These are phyloP conservation scores for Hypothenemus hampei DNA, from an alignment of 1,140 invertebrate genomes.

Conservation along the genomic window DNA sequence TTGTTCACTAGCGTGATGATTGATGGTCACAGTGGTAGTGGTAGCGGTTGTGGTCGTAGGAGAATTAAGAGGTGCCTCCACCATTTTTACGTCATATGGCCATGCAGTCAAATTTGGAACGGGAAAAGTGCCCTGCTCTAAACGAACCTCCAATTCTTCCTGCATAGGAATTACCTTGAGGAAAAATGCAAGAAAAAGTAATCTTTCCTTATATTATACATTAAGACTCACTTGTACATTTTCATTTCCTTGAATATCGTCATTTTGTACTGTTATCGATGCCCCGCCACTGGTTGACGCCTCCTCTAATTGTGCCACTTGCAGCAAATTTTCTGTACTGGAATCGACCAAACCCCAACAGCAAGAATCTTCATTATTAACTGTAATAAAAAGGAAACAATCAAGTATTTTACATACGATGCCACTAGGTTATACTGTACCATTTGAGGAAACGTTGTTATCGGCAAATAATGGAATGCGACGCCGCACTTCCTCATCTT, in stretches of 20 bases:
- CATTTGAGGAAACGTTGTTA: too few relatives aligned
- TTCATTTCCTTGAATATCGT: conserved; percentile 11
- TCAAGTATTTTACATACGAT: too few relatives aligned
- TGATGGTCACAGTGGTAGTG: too few relatives aligned
- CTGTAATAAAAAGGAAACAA: conserved; percentile 28
- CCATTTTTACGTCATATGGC: conserved; percentile 44
- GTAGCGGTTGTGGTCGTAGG: too few relatives aligned
- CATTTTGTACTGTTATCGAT: conserved; percentile 3
- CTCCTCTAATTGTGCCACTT: conserved; percentile 43
- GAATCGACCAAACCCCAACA: conserved; percentile 48
- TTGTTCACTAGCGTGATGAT: too few relatives aligned
- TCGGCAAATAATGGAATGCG: too few relatives aligned
- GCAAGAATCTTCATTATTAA: conserved; percentile 41
- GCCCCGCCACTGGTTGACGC: conserved; percentile 35
- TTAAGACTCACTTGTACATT: conserved; percentile 19
- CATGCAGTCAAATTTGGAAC: conserved; percentile 44
- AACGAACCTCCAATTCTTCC: conserved; percentile 50
- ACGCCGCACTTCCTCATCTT: too few relatives aligned
- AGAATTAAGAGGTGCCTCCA: conserved; percentile 37
- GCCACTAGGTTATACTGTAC: too few relatives aligned
- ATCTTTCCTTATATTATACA: too few relatives aligned
- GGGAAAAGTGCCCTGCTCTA: conserved; percentile 47
- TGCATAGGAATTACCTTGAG: conserved; percentile 49
- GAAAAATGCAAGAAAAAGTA: too few relatives aligned
- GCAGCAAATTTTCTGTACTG: conserved; percentile 47